These are phyloP conservation scores for Epinotia brunnichana DNA, from an alignment of 2,888 invertebrate genomes.

Conservation along the genomic window DNA sequence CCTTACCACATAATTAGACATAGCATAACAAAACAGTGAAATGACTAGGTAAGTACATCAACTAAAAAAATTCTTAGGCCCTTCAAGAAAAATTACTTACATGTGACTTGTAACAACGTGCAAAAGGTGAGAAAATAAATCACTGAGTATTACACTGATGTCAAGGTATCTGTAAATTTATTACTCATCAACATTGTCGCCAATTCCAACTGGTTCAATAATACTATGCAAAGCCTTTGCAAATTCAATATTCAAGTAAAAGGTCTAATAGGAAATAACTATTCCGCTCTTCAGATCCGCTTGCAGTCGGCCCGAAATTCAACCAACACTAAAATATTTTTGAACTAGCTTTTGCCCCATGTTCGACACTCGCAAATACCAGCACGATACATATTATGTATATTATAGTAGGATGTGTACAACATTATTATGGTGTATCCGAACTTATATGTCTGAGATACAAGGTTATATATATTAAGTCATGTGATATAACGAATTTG, in stretches of 20 bases:
- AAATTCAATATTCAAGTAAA: slow-evolving; percentile 1
- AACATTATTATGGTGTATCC: not conserved
- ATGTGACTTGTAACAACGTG: too few species aligned
- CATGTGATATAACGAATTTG: not conserved
- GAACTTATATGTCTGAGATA: not conserved
- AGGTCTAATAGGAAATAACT: not conserved
- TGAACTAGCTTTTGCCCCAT: too few species aligned
- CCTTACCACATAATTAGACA: too few species aligned
- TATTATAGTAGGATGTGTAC: not conserved
- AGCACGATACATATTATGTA: too few species aligned
- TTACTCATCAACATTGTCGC: not conserved
- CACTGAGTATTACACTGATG: not conserved
- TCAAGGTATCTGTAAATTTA: slow-evolving; percentile 15
- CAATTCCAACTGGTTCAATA: slow-evolving; percentile 4
- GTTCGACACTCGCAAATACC: too few species aligned
- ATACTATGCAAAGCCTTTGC: not conserved
- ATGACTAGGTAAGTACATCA: too few species aligned
- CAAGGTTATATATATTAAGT: not conserved
- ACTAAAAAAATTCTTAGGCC: too few species aligned
- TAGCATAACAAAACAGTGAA: too few species aligned
- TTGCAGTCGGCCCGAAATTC: slow-evolving; percentile 9
- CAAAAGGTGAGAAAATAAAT: not conserved
- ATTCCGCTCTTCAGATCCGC: slow-evolving; percentile 19
- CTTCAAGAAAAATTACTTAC: too few species aligned
- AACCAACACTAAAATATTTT: too few species aligned